Conservation (phyloP, 2,888 invertebrate genomes). For the Epiblema foenella region DNA sequence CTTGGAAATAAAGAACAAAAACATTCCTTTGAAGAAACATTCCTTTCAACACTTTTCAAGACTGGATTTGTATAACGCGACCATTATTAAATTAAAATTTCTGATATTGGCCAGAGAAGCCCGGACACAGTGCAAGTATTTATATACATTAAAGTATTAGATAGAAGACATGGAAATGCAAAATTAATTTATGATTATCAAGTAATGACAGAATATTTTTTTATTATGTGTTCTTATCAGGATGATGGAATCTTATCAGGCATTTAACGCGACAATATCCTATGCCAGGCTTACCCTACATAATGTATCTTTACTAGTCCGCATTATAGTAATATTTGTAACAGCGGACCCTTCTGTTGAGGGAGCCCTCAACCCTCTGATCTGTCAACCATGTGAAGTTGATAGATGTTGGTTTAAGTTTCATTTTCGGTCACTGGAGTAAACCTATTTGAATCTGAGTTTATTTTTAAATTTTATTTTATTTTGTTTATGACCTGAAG, state of each 20-base stretch:
- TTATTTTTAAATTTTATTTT: neutral
- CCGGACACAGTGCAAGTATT: neutral
- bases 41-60: conserved; percentile 26
- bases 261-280: neutral
- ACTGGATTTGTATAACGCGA: conserved; percentile 4
- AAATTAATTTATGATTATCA: no score
- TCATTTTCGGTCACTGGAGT: conserved; percentile 36
- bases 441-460: conserved; percentile 16
- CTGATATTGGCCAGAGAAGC: neutral
- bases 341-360: conserved; percentile 32
- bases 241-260: neutral
- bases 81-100: conserved; percentile 17
- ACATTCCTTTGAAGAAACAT: conserved; percentile 20
- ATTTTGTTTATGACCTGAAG: neutral
- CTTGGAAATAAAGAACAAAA: conserved; percentile 24
- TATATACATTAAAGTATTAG: neutral
- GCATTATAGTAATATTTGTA: conserved; percentile 30
- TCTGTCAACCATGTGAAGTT: conserved; percentile 41
- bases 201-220: no score
- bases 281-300: conserved; percentile 7
- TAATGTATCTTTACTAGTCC: conserved; percentile 18
- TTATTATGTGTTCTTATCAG: no score
- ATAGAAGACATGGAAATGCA: no score
- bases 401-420: conserved; percentile 42
- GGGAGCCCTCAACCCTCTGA: conserved; percentile 37